These are phyloP conservation scores for Brachyalestes nurse DNA, from an alignment of 2,797 vertebrate species.

Conservation along the genomic window DNA sequence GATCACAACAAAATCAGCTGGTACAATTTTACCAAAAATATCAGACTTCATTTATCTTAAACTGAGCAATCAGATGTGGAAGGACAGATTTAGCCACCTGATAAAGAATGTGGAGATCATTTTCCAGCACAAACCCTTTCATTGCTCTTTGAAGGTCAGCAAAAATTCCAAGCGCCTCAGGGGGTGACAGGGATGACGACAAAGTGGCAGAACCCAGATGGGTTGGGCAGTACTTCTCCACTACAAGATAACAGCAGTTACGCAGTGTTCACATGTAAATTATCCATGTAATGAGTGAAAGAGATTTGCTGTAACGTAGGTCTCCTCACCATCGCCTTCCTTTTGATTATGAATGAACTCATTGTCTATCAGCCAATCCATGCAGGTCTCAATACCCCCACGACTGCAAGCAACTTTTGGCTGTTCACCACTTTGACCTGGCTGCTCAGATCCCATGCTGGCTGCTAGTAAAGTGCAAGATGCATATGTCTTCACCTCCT, in stretches of 20 bases:
- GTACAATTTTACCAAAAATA: neutral
- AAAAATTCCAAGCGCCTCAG: constrained; percentile 93
- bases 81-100: constrained; percentile 72
- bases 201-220: constrained; percentile 93
- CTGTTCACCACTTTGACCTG: constrained; percentile 22
- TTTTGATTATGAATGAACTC: constrained; percentile 90
- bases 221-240: constrained; percentile 86
- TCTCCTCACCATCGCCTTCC: constrained; percentile 66
- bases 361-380: constrained; percentile 92
- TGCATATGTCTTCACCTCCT: constrained; percentile 88
- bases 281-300: neutral
- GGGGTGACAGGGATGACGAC: constrained; percentile 93
- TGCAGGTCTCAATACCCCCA: constrained; percentile 86
- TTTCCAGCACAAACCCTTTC: constrained; percentile 98
- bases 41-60: neutral
- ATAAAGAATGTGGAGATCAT: constrained; percentile 95
- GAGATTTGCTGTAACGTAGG: constrained; percentile 58
- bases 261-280: neutral
- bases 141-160: constrained; percentile 96
- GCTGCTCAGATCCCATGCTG: constrained; percentile 71
- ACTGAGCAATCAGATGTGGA: neutral
- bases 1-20: neutral
- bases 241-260: constrained; percentile 59
- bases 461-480: constrained; percentile 91
- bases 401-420: constrained; percentile 59